phyloP scores from a whole-genome alignment of 2,888 invertebrate genomes.

The Patella ulyssiponensis region DNA sequence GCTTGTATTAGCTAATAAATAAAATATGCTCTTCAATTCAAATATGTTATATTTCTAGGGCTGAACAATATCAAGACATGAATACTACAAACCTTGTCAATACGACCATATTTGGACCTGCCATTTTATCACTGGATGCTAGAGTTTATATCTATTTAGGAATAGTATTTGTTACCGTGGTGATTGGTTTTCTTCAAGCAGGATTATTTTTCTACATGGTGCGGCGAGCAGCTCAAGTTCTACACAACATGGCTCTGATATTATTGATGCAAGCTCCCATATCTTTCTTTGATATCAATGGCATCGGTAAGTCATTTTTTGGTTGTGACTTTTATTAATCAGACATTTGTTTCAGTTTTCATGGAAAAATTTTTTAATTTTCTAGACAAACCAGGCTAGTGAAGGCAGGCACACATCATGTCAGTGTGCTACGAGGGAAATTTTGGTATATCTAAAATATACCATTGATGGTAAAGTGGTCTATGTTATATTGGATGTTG shows the following conservation, averaged over 20 bases:
- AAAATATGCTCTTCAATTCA: not conserved
- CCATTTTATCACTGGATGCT: conserved; percentile 30
- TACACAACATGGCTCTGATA: conserved; percentile 46
- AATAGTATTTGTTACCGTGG: conserved; percentile 39
- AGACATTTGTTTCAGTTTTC: no score
- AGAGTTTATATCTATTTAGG: conserved; percentile 49
- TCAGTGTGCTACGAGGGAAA: no score
- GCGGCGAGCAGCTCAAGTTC: conserved; percentile 31
- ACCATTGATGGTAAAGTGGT: no score
- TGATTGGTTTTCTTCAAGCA: conserved; percentile 48
- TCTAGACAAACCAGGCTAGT: no score
- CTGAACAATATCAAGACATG: conserved; percentile 37
- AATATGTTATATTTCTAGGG: conserved; percentile 24
- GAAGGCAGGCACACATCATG: no score
- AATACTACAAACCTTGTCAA: conserved; percentile 6
- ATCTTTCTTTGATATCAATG: conserved; percentile 44
- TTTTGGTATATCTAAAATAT: no score
- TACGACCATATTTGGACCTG: not conserved
- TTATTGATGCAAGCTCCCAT: conserved; percentile 49
- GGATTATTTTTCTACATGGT: conserved; percentile 46
- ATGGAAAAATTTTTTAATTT: no score
- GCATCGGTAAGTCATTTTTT: conserved; percentile 32
- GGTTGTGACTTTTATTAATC: not conserved
- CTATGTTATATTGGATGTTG: no score
- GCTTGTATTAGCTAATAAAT: no score